A percentile compares a stretch with the other conserved stretches of the same genome.
phyloP scores from a whole-genome alignment of 2,113 vertebrate genomes.

The Picathartes gymnocephalus region DNA sequence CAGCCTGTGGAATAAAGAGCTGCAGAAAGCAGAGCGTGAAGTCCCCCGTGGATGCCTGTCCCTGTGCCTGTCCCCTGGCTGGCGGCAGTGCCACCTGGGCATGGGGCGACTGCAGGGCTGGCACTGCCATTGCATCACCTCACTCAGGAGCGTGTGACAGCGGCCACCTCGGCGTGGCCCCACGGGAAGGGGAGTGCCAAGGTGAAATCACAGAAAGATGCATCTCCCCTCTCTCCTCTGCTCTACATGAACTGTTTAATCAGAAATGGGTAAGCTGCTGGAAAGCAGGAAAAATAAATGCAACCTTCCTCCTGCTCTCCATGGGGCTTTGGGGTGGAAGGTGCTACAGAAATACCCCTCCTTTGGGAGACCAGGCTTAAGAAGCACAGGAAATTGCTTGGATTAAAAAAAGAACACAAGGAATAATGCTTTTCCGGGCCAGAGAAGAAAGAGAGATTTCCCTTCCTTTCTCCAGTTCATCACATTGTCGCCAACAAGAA shows the following conservation, averaged over 20 bases:
- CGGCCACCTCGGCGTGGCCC: background rate
- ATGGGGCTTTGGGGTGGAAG: background rate
- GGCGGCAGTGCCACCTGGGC: background rate
- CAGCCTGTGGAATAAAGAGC: background rate
- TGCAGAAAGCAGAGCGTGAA: background rate
- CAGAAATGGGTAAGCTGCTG: background rate
- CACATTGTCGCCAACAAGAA: background rate
- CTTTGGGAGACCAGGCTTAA: background rate
- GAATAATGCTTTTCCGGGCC: background rate
- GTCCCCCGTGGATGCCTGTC: background rate
- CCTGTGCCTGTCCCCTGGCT: background rate
- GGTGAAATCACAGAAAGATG: background rate
- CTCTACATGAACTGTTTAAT: background rate
- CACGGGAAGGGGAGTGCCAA: background rate
- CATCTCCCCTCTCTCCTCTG: background rate
- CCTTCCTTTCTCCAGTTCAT: background rate
- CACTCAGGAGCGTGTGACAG: background rate
- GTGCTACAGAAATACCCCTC: background rate
- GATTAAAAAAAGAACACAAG: background rate
- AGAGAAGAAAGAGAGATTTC: background rate
- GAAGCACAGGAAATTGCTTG: constrained; percentile 9
- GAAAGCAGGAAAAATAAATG: background rate
- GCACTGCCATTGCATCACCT: background rate
- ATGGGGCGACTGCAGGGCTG: background rate
- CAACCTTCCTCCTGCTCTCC: background rate